Evolutionary conservation across 2,888 invertebrate species (phyloP).

Genomic region (Rotaria sp.): DNA sequence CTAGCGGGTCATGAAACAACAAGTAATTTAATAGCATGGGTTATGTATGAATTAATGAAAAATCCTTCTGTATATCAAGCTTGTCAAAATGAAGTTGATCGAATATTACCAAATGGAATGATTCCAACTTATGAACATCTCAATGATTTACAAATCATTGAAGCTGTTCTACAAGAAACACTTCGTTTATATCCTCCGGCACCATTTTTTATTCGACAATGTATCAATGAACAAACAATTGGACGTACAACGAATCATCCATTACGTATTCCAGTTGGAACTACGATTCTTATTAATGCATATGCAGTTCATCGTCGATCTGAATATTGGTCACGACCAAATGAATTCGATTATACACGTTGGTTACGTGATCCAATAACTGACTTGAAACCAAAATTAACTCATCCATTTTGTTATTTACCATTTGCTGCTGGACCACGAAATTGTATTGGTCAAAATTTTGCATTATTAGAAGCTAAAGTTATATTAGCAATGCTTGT

Average conservation of each 20-base stretch:
- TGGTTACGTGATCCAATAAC: background rate
- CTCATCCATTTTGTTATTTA: slow-evolving; percentile 9
- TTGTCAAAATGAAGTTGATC: background rate
- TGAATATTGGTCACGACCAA: background rate
- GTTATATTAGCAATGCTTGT: background rate
- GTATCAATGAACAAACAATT: background rate
- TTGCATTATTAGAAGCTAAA: slow-evolving; percentile 2
- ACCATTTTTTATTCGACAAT: background rate
- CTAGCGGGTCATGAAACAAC: background rate
- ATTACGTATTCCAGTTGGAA: background rate
- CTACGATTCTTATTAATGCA: background rate
- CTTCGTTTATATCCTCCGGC: background rate
- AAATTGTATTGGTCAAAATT: background rate
- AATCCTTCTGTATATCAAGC: background rate
- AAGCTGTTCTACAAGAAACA: slow-evolving; percentile 15
- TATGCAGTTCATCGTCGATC: background rate
- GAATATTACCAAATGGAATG: background rate
- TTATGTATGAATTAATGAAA: background rate
- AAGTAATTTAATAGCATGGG: background rate
- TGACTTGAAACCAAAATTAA: background rate
- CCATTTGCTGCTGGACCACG: background rate
- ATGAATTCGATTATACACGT: background rate
- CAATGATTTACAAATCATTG: background rate
- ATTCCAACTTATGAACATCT: background rate
- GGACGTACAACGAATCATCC: background rate